phyloP scores from a whole-genome alignment of 1,140 invertebrate genomes.

The Artemia franciscana region DNA sequence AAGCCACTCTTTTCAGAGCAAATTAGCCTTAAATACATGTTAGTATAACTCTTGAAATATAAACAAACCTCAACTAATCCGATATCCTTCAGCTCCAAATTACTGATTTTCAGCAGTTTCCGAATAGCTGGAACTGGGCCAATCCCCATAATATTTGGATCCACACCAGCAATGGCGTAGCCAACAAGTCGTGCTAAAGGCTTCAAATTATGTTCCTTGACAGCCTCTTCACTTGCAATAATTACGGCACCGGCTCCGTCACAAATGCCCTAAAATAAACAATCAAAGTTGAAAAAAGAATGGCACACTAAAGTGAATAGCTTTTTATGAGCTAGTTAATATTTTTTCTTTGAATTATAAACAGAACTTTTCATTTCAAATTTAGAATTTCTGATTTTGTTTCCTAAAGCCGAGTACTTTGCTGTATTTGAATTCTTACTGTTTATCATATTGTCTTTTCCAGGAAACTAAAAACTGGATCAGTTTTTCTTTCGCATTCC shows the following conservation, averaged over 20 bases:
- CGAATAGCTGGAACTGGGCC: constrained; percentile 79
- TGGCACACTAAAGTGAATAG: background rate
- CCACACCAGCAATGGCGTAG: constrained; percentile 51
- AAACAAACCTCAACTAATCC: constrained; percentile 66
- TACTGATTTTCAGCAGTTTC: constrained; percentile 42
- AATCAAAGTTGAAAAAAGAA: constrained; percentile 5
- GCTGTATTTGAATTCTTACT: too few species aligned
- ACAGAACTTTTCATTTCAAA: background rate
- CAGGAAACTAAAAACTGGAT: too few species aligned
- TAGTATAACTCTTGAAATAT: too few species aligned
- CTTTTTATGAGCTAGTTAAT: background rate
- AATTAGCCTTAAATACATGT: too few species aligned
- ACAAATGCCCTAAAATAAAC: constrained; percentile 50
- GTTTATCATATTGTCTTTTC: too few species aligned
- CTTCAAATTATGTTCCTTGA: constrained; percentile 51
- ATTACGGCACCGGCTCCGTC: constrained; percentile 83
- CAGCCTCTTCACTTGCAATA: constrained; percentile 67
- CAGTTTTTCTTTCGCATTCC: too few species aligned
- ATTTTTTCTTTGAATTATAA: background rate
- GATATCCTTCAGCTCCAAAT: constrained; percentile 56
- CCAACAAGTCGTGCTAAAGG: constrained; percentile 49
- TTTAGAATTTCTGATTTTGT: too few species aligned
- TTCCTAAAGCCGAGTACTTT: too few species aligned
- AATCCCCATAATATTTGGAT: constrained; percentile 61
- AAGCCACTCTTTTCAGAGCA: too few species aligned